A percentile compares a stretch with the other conserved stretches of the same genome.
phyloP scores from a whole-genome alignment of 2,888 invertebrate species.

The Polymixis flavicincta region DNA sequence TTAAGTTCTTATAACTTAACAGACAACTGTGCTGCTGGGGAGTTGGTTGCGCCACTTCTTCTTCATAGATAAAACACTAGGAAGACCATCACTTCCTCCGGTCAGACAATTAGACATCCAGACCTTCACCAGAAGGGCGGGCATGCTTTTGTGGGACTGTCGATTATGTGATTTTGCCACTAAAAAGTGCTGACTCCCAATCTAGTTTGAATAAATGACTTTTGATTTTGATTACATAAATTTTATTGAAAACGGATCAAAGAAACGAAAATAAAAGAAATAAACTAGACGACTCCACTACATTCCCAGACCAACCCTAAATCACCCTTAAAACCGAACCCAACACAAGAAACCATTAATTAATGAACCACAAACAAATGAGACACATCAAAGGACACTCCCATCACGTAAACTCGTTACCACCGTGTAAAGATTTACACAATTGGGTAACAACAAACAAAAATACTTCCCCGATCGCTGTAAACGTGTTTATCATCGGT shows the following conservation, averaged over 20 bases:
- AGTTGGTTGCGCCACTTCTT: no score
- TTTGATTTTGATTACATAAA: no score
- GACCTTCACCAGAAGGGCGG: no score
- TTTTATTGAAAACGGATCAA: not conserved
- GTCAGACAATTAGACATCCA: no score
- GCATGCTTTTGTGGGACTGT: no score
- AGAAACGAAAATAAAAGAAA: not conserved
- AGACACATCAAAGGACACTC: slow-evolving; percentile 69
- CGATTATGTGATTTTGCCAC: no score
- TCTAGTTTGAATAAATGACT: no score
- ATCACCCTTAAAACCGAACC: slow-evolving; percentile 26
- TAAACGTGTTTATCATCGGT: slow-evolving; percentile 80
- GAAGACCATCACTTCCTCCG: no score
- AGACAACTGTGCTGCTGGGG: no score
- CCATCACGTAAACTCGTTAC: slow-evolving; percentile 66
- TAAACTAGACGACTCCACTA: not conserved
- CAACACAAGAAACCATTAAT: slow-evolving; percentile 55
- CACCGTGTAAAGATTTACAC: slow-evolving; percentile 74
- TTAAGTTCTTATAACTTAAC: not conserved
- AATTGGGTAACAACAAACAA: slow-evolving; percentile 78
- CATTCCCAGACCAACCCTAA: slow-evolving; percentile 8
- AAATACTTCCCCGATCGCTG: slow-evolving; percentile 72
- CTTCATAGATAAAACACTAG: no score
- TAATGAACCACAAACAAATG: slow-evolving; percentile 63
- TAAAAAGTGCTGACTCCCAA: no score